Conservation (phyloP, 2,797 vertebrate species). For the Anolis apletophallus region DNA sequence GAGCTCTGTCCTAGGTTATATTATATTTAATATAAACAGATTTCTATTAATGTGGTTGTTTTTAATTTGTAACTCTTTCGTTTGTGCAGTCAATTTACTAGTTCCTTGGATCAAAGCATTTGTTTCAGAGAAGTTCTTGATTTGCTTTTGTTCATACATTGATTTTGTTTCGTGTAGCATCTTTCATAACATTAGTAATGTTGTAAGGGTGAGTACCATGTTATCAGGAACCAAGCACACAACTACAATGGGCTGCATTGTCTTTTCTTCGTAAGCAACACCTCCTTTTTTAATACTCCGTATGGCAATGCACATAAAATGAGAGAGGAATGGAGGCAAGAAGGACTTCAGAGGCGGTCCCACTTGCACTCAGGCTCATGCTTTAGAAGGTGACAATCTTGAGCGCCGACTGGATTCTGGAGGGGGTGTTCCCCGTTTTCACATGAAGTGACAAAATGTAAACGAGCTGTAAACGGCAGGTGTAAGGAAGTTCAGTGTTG, state of each 20-base stretch:
- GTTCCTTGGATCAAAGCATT: slow-evolving; percentile 56
- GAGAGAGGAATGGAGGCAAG: no score
- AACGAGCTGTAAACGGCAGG: neutral
- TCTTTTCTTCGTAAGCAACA: slow-evolving; percentile 23
- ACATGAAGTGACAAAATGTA: neutral
- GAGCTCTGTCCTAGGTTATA: no score
- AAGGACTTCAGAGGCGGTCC: no score
- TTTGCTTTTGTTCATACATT: slow-evolving; percentile 59
- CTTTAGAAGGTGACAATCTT: neutral
- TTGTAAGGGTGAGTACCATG: slow-evolving; percentile 22
- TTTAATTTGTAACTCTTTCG: slow-evolving; percentile 72
- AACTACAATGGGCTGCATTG: slow-evolving; percentile 18
- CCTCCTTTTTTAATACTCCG: slow-evolving; percentile 28
- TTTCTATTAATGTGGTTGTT: slow-evolving; percentile 76
- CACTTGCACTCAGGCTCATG: neutral
- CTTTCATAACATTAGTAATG: slow-evolving; percentile 30
- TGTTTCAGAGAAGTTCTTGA: slow-evolving; percentile 63
- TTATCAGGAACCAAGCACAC: slow-evolving; percentile 20
- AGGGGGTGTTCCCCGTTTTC: neutral
- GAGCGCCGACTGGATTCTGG: no score
- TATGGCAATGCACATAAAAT: neutral
- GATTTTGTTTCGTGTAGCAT: slow-evolving; percentile 38
- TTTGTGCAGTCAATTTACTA: slow-evolving; percentile 70
- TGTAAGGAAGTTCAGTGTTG: neutral
- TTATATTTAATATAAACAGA: no score